phyloP scores from a whole-genome alignment of 2,113 vertebrate genomes.

The Malaclemys terrapin region DNA sequence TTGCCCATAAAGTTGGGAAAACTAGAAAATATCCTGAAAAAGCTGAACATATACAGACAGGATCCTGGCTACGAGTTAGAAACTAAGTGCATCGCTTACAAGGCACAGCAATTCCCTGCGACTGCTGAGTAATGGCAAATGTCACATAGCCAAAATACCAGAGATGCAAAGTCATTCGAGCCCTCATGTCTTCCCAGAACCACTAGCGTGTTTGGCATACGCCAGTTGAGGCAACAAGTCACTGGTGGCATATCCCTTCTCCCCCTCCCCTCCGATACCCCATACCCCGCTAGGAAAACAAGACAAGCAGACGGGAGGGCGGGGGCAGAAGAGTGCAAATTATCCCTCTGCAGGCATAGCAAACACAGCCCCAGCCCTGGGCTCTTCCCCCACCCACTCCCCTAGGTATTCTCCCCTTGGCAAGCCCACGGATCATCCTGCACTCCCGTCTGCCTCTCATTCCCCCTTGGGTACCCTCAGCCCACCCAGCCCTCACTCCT shows the following conservation, averaged over 20 bases:
- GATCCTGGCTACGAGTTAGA: neutral
- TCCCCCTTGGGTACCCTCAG: neutral
- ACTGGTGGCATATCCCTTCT: neutral
- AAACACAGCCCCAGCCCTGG: neutral
- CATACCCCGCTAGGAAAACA: neutral
- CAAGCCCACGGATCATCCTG: neutral
- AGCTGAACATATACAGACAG: neutral
- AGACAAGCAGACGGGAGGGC: neutral
- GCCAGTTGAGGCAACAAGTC: neutral
- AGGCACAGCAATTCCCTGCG: neutral
- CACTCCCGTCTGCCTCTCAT: neutral
- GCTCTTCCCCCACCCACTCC: neutral
- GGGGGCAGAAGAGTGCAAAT: neutral
- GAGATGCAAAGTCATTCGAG: slow-evolving; percentile 3
- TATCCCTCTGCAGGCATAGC: neutral
- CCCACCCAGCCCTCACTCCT: too few species aligned
- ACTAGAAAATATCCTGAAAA: neutral
- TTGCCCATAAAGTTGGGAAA: neutral
- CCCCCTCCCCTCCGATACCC: neutral
- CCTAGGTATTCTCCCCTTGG: neutral
- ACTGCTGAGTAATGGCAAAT: slow-evolving; percentile 17
- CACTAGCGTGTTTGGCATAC: neutral
- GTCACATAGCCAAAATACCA: neutral
- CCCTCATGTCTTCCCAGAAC: neutral
- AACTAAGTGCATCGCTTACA: neutral